Base-by-base conservation (phyloP, 2,888 invertebrate genomes). In the Orchesella flavescens region DNA sequence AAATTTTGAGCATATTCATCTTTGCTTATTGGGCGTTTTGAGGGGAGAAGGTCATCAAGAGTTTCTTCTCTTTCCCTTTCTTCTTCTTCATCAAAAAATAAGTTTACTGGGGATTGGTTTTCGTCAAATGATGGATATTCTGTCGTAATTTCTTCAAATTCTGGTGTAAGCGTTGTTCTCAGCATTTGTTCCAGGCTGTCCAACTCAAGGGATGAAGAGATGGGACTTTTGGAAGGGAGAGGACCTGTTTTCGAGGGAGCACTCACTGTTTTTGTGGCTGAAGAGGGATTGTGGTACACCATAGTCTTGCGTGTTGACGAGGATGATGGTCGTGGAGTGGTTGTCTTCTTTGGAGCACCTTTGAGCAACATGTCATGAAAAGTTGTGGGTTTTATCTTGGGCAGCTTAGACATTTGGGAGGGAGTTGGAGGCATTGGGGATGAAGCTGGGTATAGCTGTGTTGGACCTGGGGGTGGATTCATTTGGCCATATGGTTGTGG, bases 1-100 rank as follows among this genome's bases (percentile, higher is more conserved):
- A 80, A 44, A 13, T 17, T 73, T 17, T 80, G 34, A 1, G 73
- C 80, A 57, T 80, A 80, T 17, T 80, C 19, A 1, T 80, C 80
- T 15, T 73, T 80, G 9, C 49, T 24, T 53, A 78, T 73, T 1
- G 80, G 80, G 17, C 55, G 55, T 17, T 80, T 72, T 7, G 80
- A 73, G 43, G 80, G 80, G 9, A 66, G 55, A 10, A 57, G 23
- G 9, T 73, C 57, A n/a, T 80, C 73, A 7, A 65, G 21, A 9
- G 68, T 59, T 4, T 68, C 59, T 23, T 59, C 59, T 13, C 69
- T 24, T 69, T 66, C 66, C 19, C 17, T 23, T 1, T 59, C 59
- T 5, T n/a, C 44, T 7, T 24, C 34, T 12, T 23, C 21, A 65
- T 24, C 63, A 3, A 23, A 12, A n/a, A 75, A 65, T 9, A 61